Conservation (phyloP, 2,888 invertebrate species). For the Alloplasta piceator region DNA sequence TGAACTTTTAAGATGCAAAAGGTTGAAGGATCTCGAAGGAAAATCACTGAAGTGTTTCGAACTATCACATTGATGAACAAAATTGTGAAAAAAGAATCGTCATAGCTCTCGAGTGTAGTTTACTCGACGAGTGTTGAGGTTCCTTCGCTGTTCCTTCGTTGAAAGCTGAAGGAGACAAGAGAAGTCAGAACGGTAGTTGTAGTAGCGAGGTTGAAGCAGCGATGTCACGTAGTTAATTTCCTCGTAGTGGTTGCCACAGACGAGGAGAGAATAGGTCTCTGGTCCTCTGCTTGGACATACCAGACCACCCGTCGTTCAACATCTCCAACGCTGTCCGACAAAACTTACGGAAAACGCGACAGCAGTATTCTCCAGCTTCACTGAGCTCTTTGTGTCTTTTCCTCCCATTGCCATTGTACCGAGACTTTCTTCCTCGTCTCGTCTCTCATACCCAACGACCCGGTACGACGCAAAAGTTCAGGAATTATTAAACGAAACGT, state of each 20-base stretch:
- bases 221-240: conserved; percentile 70
- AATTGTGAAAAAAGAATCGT: conserved; percentile 17
- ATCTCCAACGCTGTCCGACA: conserved; percentile 45
- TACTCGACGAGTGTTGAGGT: conserved; percentile 22
- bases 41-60: too few relatives aligned
- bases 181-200: conserved; percentile 12
- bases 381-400: conserved; percentile 30
- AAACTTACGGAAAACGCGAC: conserved; percentile 30
- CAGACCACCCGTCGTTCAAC: conserved; percentile 46
- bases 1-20: too few relatives aligned
- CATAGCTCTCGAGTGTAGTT: conserved; percentile 24
- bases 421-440: conserved; percentile 11
- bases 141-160: conserved; percentile 16
- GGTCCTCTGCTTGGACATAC: conserved; percentile 31
- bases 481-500: conserved; percentile 77
- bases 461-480: conserved; percentile 45
- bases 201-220: conserved; percentile 28
- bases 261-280: conserved; percentile 43
- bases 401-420: conserved; percentile 10
- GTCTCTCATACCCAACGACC: conserved; percentile 4
- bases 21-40: not conserved
- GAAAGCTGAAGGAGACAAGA: not conserved
- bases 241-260: conserved; percentile 60
- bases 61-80: conserved; percentile 14
- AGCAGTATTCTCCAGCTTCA: conserved; percentile 24